phyloP scores from a whole-genome alignment of 2,888 invertebrate species.

The Aphidius colemani region DNA sequence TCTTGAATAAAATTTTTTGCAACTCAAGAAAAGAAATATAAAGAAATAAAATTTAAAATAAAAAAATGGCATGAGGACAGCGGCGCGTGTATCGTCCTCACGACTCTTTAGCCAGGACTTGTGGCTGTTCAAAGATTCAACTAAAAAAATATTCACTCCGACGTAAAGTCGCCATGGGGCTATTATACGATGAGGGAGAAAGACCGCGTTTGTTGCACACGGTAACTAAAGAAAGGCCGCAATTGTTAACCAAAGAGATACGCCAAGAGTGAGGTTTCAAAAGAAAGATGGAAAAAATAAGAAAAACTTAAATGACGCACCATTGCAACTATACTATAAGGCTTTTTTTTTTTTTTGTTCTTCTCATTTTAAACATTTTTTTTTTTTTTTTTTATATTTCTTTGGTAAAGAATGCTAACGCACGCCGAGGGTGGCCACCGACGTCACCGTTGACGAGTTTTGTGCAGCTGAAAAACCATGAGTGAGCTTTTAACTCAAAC shows the following conservation, averaged over 20 bases:
- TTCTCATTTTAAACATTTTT: conserved; percentile 17
- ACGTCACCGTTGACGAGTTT: conserved; percentile 55
- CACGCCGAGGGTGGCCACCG: conserved; percentile 54
- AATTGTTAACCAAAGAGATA: not conserved
- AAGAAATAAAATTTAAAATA: conserved; percentile 2
- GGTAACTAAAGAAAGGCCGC: conserved; percentile 15
- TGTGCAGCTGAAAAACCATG: conserved; percentile 57
- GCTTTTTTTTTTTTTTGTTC: conserved; percentile 1
- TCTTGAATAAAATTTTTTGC: conserved; percentile 2
- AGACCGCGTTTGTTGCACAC: not conserved
- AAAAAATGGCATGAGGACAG: not conserved
- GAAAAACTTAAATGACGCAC: conserved; percentile 29
- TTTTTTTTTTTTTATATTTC: conserved; percentile 16
- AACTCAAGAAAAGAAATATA: conserved; percentile 11
- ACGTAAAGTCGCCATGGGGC: conserved; percentile 37
- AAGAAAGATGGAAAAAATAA: conserved; percentile 19
- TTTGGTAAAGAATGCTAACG: conserved; percentile 42
- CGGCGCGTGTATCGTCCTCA: conserved; percentile 12
- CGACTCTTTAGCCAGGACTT: conserved; percentile 9
- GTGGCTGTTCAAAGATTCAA: conserved; percentile 18
- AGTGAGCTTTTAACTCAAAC: conserved; percentile 34
- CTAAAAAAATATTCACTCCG: conserved; percentile 31
- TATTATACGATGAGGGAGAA: conserved; percentile 42
- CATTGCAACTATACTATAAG: conserved; percentile 17
- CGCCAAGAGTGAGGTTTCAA: conserved; percentile 14